A percentile compares a stretch with the other conserved stretches of the same genome.
These are phyloP conservation scores for Margarornis squamiger DNA, from an alignment of 2,797 vertebrate species.

Conservation along the genomic window DNA sequence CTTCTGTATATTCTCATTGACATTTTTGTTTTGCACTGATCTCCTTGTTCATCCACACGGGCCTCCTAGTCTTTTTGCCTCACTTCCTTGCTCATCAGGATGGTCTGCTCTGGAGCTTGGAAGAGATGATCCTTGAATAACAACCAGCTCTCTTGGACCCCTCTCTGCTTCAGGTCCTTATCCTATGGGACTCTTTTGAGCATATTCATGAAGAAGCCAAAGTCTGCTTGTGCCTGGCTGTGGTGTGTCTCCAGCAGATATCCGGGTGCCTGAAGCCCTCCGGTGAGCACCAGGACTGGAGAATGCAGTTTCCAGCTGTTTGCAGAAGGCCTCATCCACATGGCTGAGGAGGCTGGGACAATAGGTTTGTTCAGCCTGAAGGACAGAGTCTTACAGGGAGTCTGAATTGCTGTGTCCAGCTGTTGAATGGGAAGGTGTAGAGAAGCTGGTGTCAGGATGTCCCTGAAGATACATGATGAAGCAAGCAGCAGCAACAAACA, in stretches of 20 bases:
- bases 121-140: background rate
- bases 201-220: background rate
- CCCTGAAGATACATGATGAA: background rate
- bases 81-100: background rate
- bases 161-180: background rate
- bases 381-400: background rate
- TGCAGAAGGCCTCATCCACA: background rate
- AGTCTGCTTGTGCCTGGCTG: background rate
- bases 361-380: background rate
- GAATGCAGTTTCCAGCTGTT: background rate
- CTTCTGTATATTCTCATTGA: background rate
- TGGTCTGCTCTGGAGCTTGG: background rate
- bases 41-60: background rate
- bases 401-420: background rate
- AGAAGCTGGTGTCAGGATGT: background rate
- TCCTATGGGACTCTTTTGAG: background rate
- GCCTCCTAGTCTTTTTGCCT: background rate
- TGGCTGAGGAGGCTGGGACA: background rate
- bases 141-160: background rate
- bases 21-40: rapidly evolving
- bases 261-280: background rate
- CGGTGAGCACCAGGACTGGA: background rate
- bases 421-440: background rate
- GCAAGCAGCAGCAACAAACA: background rate
- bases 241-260: background rate